phyloP scores from a whole-genome alignment of 1,140 invertebrate species.

The Gryon sp. region DNA sequence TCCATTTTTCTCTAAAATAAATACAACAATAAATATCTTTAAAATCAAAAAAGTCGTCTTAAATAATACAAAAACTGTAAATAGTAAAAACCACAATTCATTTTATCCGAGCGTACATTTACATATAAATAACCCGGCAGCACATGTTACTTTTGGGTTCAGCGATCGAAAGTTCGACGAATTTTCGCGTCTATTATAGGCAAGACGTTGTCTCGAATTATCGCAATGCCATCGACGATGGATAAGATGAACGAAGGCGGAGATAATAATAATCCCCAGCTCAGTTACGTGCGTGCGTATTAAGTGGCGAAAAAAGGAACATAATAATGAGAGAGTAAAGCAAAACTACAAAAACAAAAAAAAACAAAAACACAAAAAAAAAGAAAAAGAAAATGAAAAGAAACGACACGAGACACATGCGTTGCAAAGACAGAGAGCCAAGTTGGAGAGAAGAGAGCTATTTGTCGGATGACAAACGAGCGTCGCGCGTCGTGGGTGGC shows the following conservation, averaged over 20 bases:
- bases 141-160: too few relatives aligned
- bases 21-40: too few relatives aligned
- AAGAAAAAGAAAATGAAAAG: conserved; percentile 32
- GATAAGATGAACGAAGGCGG: conserved; percentile 47
- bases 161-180: conserved; percentile 41
- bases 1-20: too few relatives aligned
- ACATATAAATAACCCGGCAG: too few relatives aligned
- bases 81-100: too few relatives aligned
- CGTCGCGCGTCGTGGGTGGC: conserved; percentile 78
- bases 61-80: too few relatives aligned
- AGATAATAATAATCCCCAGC: conserved; percentile 58
- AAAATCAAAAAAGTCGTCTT: too few relatives aligned
- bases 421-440: conserved; percentile 52
- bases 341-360: conserved; percentile 31
- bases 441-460: conserved; percentile 68
- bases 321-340: conserved; percentile 26
- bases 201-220: conserved; percentile 39
- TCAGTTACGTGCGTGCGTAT: conserved; percentile 25
- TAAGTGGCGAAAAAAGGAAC: conserved; percentile 38
- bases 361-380: conserved; percentile 36
- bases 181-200: conserved; percentile 50
- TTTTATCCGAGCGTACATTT: too few relatives aligned
- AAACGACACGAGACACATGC: conserved; percentile 56
- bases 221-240: conserved; percentile 58
- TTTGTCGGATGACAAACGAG: conserved; percentile 80